Evolutionary conservation across 30 jellyfish, hydroid and myxozoan genomes (phyloP).

Genomic region (Turritopsis dohrnii): DNA sequence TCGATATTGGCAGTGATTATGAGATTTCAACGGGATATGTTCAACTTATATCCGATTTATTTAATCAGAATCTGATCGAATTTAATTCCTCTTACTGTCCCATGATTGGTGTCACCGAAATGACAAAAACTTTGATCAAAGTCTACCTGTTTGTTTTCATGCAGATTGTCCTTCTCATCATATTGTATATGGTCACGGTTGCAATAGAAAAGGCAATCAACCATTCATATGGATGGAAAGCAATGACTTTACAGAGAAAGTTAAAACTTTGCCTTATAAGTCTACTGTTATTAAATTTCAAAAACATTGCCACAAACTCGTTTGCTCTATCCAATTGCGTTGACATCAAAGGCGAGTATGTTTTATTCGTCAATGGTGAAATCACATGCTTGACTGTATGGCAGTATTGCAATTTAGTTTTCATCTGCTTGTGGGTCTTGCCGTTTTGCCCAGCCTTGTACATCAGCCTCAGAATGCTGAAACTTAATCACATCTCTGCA

Average conservation of each 20-base stretch:
- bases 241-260: neutral
- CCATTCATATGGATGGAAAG: neutral
- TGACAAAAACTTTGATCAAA: neutral
- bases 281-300: neutral
- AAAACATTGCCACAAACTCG: neutral
- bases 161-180: neutral
- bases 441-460: neutral
- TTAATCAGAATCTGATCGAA: neutral
- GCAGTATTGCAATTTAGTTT: neutral
- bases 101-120: neutral
- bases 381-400: neutral
- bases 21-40: neutral
- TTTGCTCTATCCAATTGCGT: neutral
- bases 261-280: neutral
- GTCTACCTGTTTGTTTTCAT: neutral
- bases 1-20: neutral
- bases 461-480: neutral
- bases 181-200: neutral
- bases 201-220: neutral
- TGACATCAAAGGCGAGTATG: neutral
- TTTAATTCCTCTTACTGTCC: neutral
- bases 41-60: neutral
- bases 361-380: neutral
- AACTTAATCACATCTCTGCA: neutral
- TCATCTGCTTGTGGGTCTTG: neutral